Conservation (phyloP, 2,113 vertebrate species). For the Albula goreensis region DNA sequence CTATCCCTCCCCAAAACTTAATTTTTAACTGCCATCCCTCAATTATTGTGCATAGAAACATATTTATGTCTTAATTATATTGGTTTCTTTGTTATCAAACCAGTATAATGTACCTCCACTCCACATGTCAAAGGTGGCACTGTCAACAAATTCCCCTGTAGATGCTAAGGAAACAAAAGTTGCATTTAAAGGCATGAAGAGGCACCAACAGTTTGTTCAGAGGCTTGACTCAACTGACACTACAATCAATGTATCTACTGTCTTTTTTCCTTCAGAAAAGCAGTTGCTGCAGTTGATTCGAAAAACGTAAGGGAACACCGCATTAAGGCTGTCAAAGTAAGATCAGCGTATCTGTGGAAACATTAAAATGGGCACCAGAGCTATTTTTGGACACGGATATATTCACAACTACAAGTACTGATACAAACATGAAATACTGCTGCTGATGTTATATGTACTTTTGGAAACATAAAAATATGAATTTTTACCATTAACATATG, state of each 20-base stretch:
- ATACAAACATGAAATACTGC: no score
- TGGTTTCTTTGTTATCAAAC: no score
- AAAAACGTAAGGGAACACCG: constrained; percentile 18
- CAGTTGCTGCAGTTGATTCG: no score
- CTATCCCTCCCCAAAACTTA: no score
- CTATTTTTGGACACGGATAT: no score
- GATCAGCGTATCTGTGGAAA: no score
- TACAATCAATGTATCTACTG: background rate
- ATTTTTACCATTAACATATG: constrained; percentile 66
- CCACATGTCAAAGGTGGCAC: constrained; percentile 66
- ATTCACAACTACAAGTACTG: no score
- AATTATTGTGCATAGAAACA: background rate
- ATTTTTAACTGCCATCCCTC: no score
- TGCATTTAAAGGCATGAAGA: background rate
- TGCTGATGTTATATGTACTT: no score
- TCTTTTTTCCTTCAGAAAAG: no score
- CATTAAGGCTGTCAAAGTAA: background rate
- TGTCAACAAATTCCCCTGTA: constrained; percentile 48
- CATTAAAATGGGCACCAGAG: background rate
- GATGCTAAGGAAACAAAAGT: constrained; percentile 53
- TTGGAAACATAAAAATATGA: no score
- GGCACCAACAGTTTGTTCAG: background rate
- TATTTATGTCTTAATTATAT: background rate
- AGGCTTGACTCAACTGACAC: background rate
- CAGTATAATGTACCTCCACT: constrained; percentile 57